phyloP scores from a whole-genome alignment of 2,888 invertebrate genomes.

The Synergus umbraculus region DNA sequence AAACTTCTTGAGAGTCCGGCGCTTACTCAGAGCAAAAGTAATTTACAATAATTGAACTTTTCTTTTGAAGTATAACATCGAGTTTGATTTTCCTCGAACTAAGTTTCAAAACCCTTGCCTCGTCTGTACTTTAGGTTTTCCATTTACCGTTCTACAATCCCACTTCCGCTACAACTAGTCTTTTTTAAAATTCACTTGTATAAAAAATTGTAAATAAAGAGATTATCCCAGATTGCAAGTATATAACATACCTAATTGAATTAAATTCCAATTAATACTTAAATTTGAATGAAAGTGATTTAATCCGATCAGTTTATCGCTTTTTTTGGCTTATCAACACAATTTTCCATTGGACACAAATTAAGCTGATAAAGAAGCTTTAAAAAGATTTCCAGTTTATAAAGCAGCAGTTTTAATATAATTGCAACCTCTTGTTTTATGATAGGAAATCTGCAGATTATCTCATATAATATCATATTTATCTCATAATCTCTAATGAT shows the following conservation, averaged over 20 bases:
- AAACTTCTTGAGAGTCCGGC: not conserved
- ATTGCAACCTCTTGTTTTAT: no score
- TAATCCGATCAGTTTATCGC: no score
- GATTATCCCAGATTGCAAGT: not conserved
- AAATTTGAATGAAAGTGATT: no score
- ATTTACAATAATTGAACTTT: conserved; percentile 35
- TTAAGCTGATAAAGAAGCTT: no score
- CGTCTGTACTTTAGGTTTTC: conserved; percentile 2
- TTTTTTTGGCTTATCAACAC: not conserved
- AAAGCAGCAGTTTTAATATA: no score
- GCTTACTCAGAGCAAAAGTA: conserved; percentile 17
- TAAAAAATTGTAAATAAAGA: not conserved
- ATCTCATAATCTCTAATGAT: not conserved
- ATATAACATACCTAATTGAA: not conserved
- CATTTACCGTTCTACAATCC: not conserved
- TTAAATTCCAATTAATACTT: no score
- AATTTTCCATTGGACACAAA: no score
- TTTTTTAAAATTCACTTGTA: not conserved
- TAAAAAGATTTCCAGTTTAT: no score
- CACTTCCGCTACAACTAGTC: not conserved
- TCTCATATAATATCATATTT: not conserved
- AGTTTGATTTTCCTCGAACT: conserved; percentile 29
- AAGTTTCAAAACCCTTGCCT: conserved; percentile 21
- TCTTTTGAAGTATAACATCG: not conserved
- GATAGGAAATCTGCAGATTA: no score